Evolutionary conservation across 1,140 invertebrate species (phyloP).

Genomic region (Propsilocerus akamusi): DNA sequence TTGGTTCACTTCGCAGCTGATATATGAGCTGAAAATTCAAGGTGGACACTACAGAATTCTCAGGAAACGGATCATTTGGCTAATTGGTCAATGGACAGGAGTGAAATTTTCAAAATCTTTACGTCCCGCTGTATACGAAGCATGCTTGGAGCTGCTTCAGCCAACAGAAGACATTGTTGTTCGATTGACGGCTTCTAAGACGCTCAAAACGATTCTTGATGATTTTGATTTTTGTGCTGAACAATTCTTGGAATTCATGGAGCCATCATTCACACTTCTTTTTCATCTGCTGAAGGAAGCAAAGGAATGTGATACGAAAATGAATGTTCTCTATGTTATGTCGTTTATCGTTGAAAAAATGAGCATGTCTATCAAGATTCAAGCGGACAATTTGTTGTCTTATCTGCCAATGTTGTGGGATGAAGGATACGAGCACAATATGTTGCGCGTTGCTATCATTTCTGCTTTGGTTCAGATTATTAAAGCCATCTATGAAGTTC

Average conservation of each 20-base stretch:
- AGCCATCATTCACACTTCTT: conserved; percentile 53
- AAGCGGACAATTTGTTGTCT: conserved; percentile 47
- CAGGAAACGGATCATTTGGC: conserved; percentile 67
- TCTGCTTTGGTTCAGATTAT: conserved; percentile 47
- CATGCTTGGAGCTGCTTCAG: conserved; percentile 50
- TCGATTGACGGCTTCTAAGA: conserved; percentile 56
- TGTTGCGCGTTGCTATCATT: conserved; percentile 81
- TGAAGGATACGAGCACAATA: conserved; percentile 71
- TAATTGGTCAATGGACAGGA: conserved; percentile 70
- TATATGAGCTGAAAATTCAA: conserved; percentile 63
- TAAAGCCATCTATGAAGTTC: conserved; percentile 43
- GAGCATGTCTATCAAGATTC: conserved; percentile 44
- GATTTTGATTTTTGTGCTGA: conserved; percentile 83
- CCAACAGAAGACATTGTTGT: conserved; percentile 66
- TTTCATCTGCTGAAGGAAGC: conserved; percentile 75
- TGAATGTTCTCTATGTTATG: conserved; percentile 76
- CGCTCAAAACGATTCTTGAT: conserved; percentile 63
- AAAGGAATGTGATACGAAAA: conserved; percentile 85
- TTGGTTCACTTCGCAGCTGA: conserved; percentile 73
- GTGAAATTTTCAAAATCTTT: conserved; percentile 67
- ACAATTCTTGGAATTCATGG: conserved; percentile 66
- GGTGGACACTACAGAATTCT: conserved; percentile 77
- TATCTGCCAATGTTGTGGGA: conserved; percentile 79
- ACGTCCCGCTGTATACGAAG: conserved; percentile 61
- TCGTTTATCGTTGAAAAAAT: conserved; percentile 79